Evolutionary conservation across 1,140 invertebrate genomes (phyloP).

Genomic region (Phocides pigmalion): DNA sequence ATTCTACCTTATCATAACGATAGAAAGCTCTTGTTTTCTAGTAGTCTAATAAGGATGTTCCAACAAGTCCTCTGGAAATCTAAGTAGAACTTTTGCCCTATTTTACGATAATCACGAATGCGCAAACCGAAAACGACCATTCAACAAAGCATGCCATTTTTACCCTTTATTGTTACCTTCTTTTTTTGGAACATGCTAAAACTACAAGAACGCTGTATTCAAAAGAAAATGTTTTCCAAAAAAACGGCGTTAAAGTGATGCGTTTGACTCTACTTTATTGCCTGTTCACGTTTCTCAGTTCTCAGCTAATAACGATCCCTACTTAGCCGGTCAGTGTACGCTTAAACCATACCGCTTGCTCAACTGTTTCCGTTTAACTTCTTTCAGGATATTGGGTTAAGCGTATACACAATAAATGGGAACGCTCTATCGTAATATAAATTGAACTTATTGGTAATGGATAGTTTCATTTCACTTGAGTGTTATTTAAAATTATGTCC

Average conservation of each 20-base stretch:
- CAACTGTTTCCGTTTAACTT: conserved; percentile 29
- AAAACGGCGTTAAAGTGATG: neutral
- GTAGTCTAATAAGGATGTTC: no score
- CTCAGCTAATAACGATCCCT: neutral
- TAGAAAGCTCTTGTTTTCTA: no score
- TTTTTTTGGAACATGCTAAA: neutral
- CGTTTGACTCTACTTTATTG: conserved; percentile 2
- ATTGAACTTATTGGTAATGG: no score
- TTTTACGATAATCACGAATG: no score
- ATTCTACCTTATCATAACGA: no score
- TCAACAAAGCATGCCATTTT: neutral
- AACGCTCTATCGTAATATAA: neutral
- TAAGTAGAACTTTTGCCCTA: no score
- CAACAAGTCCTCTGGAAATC: no score
- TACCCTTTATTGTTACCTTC: neutral
- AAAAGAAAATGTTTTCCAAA: no score
- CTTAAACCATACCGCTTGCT: conserved; percentile 18
- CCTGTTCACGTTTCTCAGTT: neutral
- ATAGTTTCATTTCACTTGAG: no score
- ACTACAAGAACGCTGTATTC: no score
- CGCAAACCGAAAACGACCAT: no score
- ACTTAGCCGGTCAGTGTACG: conserved; percentile 13
- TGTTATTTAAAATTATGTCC: no score
- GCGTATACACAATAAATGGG: neutral
- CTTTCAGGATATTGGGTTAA: conserved; percentile 8